Percentiles rank a stretch among this genome's conserved stretches.
phyloP scores from a whole-genome alignment of 2,888 invertebrate species.

The Lumbricus terrestris region DNA sequence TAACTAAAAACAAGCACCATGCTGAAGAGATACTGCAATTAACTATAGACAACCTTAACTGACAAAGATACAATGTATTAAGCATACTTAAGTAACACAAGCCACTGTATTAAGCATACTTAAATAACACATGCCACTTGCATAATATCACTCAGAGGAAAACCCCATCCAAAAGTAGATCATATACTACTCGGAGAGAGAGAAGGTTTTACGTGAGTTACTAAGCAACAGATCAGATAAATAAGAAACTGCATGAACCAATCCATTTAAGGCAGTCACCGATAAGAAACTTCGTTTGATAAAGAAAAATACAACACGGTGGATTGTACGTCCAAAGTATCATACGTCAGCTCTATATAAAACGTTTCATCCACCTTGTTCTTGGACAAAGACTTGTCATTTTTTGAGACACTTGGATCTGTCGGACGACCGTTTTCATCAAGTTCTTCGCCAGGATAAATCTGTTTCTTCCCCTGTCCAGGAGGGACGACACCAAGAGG shows the following conservation, averaged over 20 bases:
- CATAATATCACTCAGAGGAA: too few species aligned
- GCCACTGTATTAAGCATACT: too few species aligned
- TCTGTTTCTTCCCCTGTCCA: conserved; percentile 28
- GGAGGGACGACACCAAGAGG: background rate
- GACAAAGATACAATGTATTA: too few species aligned
- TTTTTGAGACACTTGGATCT: conserved; percentile 4
- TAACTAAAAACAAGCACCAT: background rate
- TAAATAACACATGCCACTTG: too few species aligned
- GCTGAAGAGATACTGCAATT: too few species aligned
- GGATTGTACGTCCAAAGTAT: background rate
- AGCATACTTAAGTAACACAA: too few species aligned
- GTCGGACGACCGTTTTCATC: conserved; percentile 24
- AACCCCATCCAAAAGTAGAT: too few species aligned
- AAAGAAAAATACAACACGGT: background rate
- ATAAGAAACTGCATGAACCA: too few species aligned
- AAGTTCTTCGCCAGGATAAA: conserved; percentile 33
- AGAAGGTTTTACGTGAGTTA: too few species aligned
- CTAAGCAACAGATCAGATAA: too few species aligned
- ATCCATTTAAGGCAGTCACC: too few species aligned
- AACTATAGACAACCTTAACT: background rate
- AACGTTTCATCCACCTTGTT: background rate
- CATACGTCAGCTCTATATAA: background rate
- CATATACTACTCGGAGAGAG: too few species aligned
- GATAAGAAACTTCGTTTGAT: background rate
- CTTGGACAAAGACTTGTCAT: conserved; percentile 9